Evolutionary conservation across 1,140 invertebrate species (phyloP), one percentile per base, ranked within the genome.

Genomic region (Cyphomyrmex costatus): DNA sequence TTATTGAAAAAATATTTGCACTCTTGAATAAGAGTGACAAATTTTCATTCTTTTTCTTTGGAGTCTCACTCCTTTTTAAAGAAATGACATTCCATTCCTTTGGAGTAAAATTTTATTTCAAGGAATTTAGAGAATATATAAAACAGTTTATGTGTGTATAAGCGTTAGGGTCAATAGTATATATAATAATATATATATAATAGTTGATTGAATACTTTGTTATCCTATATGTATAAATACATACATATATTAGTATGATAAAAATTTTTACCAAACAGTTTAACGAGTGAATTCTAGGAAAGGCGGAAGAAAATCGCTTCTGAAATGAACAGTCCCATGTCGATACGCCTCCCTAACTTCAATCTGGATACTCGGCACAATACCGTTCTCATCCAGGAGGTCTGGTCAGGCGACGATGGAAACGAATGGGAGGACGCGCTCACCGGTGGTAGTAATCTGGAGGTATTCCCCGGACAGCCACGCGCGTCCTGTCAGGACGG

Each of bases 381-480:
- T 83, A 83, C 68, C 89, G 80, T 86, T 89, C 76, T 84, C 85
- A 65, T 89, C 68, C 79, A 63, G 88, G 61, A 90, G 86, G 86
- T 84, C 83, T 82, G 83, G 56, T 85, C 77, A 79, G 89, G 78
- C 86, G 86, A 86, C 86, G 89, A 90, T 90, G 89, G 77, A 90
- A 90, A 90, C 89, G 89, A 90, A 90, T 88, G 77, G 76, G 89
- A 88, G 86, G 83, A 90, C 61, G 70, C 74, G 76, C 74, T 68
- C 86, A 83, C 33, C 89, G 82, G 36, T 80, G 89, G 86, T 87
- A 91, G 90, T 88, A 92, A 92, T 92, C 85, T 91, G 88, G 89
- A 93, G 92, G 93, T 93, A 94, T 94, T 94, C 93, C 93, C 93
- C 89, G 90, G 89, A 92, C 88, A 88, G 90, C 65, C 85, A 85